These are phyloP conservation scores for Halcyon badia DNA, from an alignment of 2,797 vertebrate species.

Conservation along the genomic window DNA sequence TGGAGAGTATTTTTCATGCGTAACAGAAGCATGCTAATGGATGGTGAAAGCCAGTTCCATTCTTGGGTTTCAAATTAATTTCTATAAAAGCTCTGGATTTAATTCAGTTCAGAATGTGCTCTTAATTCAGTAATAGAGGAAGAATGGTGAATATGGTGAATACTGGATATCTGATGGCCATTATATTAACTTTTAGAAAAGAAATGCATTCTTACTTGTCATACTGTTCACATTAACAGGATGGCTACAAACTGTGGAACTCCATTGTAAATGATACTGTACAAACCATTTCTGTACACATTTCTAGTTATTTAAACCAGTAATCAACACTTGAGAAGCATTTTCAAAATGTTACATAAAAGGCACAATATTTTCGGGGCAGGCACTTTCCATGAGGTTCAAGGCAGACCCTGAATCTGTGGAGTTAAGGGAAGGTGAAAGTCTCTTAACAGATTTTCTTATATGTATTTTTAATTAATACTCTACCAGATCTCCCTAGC, in stretches of 20 bases:
- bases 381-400: not conserved
- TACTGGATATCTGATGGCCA: not conserved
- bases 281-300: not conserved
- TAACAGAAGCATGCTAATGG: constrained; percentile 37
- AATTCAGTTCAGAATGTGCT: constrained; percentile 32
- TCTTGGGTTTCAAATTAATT: constrained; percentile 46
- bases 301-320: not conserved
- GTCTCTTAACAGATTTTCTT: not conserved
- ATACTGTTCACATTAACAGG: not conserved
- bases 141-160: not conserved
- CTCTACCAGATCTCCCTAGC: not conserved
- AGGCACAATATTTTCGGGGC: not conserved
- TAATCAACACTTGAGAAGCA: not conserved
- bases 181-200: constrained; percentile 31
- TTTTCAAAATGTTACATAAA: not conserved
- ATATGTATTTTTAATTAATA: not conserved
- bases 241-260: not conserved
- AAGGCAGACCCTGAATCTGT: not conserved
- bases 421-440: not conserved
- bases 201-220: constrained; percentile 2
- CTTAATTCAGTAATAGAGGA: constrained; percentile 13
- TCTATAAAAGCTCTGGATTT: constrained; percentile 30
- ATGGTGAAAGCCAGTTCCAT: not conserved
- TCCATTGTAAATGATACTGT: not conserved
- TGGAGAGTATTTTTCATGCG: not conserved